These are phyloP conservation scores for Hafferia zeledoni DNA, from an alignment of 2,797 vertebrate species.

Conservation along the genomic window DNA sequence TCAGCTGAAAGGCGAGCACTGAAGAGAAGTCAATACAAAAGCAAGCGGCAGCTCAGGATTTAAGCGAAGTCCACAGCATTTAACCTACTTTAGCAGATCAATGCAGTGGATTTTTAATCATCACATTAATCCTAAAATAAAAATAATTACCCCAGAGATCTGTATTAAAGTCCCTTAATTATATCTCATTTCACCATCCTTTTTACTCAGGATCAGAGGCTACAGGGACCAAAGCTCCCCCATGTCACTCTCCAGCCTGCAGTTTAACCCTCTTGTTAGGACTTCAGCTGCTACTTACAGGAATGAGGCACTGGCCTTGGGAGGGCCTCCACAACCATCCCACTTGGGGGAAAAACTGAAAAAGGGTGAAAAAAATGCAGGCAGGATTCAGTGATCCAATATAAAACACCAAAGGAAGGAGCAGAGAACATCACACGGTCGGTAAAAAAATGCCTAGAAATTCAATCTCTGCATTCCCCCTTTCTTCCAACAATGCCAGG, in stretches of 20 bases:
- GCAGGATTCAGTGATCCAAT: background rate
- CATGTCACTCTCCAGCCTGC: background rate
- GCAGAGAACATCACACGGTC: accelerated
- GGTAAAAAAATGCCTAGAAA: background rate
- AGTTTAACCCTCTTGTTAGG: background rate
- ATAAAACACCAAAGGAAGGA: background rate
- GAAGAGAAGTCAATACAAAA: slow-evolving; percentile 43
- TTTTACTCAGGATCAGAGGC: slow-evolving; percentile 3
- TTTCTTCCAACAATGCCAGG: background rate
- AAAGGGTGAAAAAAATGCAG: accelerated
- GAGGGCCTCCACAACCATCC: background rate
- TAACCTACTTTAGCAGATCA: slow-evolving; percentile 66
- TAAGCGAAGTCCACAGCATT: slow-evolving; percentile 38
- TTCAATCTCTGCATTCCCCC: background rate
- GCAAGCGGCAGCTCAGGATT: background rate
- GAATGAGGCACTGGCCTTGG: background rate
- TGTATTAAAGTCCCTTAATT: slow-evolving; percentile 40
- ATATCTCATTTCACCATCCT: slow-evolving; percentile 37
- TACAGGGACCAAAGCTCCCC: background rate
- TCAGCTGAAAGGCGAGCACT: background rate
- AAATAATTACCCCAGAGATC: slow-evolving; percentile 60
- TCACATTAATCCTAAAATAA: slow-evolving; percentile 64
- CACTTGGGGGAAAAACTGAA: background rate
- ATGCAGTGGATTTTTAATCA: slow-evolving; percentile 35
- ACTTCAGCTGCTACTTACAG: background rate